Evolutionary conservation across 2,113 vertebrate species (phyloP).

Genomic region (Pleuronectes platessa): DNA sequence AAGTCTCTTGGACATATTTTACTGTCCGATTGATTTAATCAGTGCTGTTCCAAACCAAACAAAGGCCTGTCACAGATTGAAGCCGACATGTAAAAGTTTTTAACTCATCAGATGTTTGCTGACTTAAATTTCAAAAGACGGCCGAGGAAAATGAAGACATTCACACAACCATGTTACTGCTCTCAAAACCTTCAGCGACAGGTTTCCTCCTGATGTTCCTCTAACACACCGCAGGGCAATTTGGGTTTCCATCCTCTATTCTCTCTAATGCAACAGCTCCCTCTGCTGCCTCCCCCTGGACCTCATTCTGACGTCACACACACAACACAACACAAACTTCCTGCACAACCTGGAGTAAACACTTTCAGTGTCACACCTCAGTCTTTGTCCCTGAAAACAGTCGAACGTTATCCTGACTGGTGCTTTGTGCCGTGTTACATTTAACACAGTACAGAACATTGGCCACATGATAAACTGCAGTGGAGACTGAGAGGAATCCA

Average conservation of each 20-base stretch:
- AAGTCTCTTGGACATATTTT: background rate
- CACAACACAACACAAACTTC: constrained; percentile 22
- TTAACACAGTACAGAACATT: no score
- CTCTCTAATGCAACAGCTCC: constrained; percentile 67
- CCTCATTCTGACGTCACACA: constrained; percentile 11
- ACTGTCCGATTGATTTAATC: background rate
- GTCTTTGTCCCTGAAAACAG: background rate
- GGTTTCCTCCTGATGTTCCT: no score
- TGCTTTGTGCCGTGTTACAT: background rate
- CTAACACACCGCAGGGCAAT: background rate
- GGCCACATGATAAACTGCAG: background rate
- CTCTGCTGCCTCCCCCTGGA: constrained; percentile 67
- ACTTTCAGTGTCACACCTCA: background rate
- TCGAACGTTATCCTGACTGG: background rate
- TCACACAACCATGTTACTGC: constrained; percentile 4
- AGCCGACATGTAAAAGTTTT: no score
- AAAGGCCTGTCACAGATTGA: no score
- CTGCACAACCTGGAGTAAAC: background rate
- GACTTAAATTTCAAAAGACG: no score
- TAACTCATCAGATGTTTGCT: no score
- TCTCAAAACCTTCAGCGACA: constrained; percentile 32
- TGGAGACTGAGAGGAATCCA: background rate
- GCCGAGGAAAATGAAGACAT: no score
- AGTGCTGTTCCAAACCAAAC: no score
- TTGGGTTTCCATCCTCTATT: background rate